phyloP scores from a whole-genome alignment of 2,888 invertebrate genomes.

The Adela reaumurella region DNA sequence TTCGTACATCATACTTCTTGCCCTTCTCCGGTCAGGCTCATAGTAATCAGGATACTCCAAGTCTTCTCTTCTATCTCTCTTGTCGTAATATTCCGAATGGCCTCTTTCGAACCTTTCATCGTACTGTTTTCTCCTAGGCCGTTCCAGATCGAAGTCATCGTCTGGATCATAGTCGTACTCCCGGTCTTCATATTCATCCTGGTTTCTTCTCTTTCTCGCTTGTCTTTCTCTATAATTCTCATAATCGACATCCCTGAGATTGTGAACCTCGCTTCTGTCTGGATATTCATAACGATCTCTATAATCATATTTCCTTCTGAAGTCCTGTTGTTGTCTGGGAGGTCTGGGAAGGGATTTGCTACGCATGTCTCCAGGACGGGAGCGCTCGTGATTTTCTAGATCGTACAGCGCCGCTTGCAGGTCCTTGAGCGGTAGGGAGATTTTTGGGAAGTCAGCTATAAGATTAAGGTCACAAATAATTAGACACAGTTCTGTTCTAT shows the following conservation, averaged over 20 bases:
- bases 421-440: constrained; percentile 41
- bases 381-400: constrained; percentile 33
- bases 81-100: neutral
- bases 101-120: neutral
- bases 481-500: too few species aligned
- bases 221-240: constrained; percentile 50
- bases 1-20: neutral
- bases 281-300: constrained; percentile 26
- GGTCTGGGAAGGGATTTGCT: constrained; percentile 43
- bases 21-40: neutral
- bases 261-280: constrained; percentile 38
- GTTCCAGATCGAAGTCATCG: constrained; percentile 39
- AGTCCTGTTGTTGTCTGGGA: constrained; percentile 27
- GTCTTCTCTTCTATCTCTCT: neutral
- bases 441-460: constrained; percentile 39
- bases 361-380: constrained; percentile 24
- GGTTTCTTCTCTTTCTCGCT: constrained; percentile 22
- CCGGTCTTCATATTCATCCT: constrained; percentile 23
- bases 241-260: constrained; percentile 39
- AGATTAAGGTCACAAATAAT: too few species aligned
- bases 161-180: constrained; percentile 43
- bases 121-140: constrained; percentile 21
- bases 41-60: neutral
- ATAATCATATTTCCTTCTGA: constrained; percentile 29
- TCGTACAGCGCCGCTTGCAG: constrained; percentile 42